phyloP scores from a whole-genome alignment of 2,113 vertebrate genomes.

The Rhagologus leucostigma region DNA sequence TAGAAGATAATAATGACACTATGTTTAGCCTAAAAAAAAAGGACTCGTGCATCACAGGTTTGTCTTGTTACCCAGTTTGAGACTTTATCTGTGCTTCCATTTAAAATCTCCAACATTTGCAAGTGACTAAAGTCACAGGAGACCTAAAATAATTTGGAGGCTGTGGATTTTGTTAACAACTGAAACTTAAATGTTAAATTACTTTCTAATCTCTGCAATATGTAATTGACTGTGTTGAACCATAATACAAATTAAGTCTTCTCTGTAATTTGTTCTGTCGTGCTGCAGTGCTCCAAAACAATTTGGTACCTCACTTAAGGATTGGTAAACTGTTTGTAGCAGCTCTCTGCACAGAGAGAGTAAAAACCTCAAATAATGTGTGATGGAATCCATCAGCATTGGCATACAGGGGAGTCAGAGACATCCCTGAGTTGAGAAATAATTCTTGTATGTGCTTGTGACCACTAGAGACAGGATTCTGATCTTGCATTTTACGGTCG shows the following conservation, averaged over 20 bases:
- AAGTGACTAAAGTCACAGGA: neutral
- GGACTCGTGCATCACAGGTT: neutral
- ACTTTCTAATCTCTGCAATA: constrained; percentile 72
- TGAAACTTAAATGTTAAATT: constrained; percentile 67
- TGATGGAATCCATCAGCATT: neutral
- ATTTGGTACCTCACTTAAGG: constrained; percentile 72
- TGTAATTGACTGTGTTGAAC: constrained; percentile 76
- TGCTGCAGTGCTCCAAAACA: constrained; percentile 65
- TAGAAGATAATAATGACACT: neutral
- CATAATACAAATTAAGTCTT: constrained; percentile 71
- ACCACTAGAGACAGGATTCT: neutral
- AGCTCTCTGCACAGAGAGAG: constrained; percentile 8
- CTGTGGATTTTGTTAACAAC: constrained; percentile 59
- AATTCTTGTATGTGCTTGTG: neutral
- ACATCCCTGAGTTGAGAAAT: neutral
- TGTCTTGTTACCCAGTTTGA: constrained; percentile 30
- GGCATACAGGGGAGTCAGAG: neutral
- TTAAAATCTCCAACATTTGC: constrained; percentile 11
- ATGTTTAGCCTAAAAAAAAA: constrained; percentile 36
- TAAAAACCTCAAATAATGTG: neutral
- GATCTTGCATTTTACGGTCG: neutral
- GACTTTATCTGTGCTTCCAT: neutral
- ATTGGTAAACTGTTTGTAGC: constrained; percentile 62
- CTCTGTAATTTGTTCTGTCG: constrained; percentile 70
- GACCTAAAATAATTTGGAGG: constrained; percentile 39